Evolutionary conservation across 2,888 invertebrate genomes (phyloP), one percentile per base, ranked within the genome.

Genomic region (Clusia tigrina): DNA sequence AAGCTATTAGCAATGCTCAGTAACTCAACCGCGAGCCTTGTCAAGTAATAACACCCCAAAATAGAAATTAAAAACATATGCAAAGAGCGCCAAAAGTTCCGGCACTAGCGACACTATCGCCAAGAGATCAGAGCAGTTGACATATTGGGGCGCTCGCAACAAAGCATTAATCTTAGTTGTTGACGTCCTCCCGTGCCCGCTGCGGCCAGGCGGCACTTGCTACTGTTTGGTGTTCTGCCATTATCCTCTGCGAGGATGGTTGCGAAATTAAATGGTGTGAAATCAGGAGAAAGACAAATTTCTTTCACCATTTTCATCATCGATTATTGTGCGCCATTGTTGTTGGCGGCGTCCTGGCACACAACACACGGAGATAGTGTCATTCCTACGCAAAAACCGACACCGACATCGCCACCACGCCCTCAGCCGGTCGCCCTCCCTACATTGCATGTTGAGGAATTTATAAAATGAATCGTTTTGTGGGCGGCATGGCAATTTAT

Each of bases 81-180:
- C 32, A 32, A 32, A 32, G 6, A 32, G 6, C 32, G 32, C 32
- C 32, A 32, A 9, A 32, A 32, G 6, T 32, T 32, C 32, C 32
- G 32, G 32, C 32, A 32, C 5, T 9, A 5, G 32, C 32, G 12
- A 32, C 32, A 32, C 32, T 9, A 32, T 9, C 32, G 12, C 32
- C 32, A 32, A 9, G 32, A 32, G 32, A 32, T 32, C 32, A 17
- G 10, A n/a, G n/a, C n/a, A 53, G 57, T 60, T 69, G 64, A 67
- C 68, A 65, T 61, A 64, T 65, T 65, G 60, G 24, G 58, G 57
- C 56, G 53, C 59, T 63, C 64, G 56, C 53, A 46, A 54, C 48
- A 51, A 59, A 48, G 59, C 71, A 74, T 75, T 74, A 75, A 75
- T 78, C 74, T 76, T 74, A 68, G 67, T 68, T 32, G 32, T 9